Evolutionary conservation across 2,113 vertebrate genomes (phyloP).

Genomic region (Loxodonta africana): DNA sequence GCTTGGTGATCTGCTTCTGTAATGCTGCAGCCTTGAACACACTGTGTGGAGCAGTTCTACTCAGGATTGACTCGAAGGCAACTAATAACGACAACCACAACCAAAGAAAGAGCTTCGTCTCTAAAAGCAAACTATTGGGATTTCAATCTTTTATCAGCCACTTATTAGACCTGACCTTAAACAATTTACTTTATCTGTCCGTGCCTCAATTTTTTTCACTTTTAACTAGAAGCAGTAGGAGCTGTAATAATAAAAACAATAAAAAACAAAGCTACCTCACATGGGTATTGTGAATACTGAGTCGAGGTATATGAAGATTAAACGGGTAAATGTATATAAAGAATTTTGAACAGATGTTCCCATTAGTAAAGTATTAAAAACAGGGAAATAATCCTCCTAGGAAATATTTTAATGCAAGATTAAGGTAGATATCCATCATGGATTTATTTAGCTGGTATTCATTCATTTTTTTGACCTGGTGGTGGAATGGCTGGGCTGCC

Average conservation of each 20-base stretch:
- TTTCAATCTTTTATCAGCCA: neutral
- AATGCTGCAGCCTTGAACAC: too few relatives aligned
- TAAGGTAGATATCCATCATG: neutral
- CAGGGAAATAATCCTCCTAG: neutral
- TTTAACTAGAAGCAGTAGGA: too few relatives aligned
- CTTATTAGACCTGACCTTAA: neutral
- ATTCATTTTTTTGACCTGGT: too few relatives aligned
- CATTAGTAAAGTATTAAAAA: neutral
- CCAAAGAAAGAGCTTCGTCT: neutral
- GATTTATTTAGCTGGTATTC: neutral
- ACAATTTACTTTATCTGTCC: neutral
- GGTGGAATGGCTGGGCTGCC: too few relatives aligned
- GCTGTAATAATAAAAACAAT: too few relatives aligned
- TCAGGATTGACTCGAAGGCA: too few relatives aligned
- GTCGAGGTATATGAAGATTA: neutral
- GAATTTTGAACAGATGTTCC: neutral
- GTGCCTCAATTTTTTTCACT: neutral
- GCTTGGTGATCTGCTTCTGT: too few relatives aligned
- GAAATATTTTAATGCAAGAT: neutral
- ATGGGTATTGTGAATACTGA: neutral
- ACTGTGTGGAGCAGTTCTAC: too few relatives aligned
- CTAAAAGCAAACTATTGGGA: neutral
- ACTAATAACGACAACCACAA: too few relatives aligned
- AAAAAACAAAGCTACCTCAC: too few relatives aligned
- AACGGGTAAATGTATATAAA: neutral